These are phyloP conservation scores for Anarrhichthys ocellatus DNA, from an alignment of 2,113 vertebrate species.

Conservation along the genomic window DNA sequence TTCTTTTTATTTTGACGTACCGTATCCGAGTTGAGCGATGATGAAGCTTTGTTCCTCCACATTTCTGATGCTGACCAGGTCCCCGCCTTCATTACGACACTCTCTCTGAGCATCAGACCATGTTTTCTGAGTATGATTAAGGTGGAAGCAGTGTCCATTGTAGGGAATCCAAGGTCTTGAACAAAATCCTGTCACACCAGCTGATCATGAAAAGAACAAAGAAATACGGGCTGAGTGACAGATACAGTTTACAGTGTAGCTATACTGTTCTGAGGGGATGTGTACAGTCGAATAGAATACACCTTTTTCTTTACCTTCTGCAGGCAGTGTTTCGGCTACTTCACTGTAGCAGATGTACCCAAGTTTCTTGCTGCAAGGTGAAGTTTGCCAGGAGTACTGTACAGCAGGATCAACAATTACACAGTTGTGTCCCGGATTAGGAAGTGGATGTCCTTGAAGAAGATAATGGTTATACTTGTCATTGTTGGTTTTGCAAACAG, in stretches of 20 bases:
- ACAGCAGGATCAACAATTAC: constrained; percentile 82
- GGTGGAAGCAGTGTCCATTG: constrained; percentile 86
- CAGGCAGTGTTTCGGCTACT: constrained; percentile 37
- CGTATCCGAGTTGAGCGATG: constrained; percentile 89
- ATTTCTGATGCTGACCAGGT: constrained; percentile 87
- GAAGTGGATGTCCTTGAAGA: constrained; percentile 85
- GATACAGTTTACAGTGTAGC: not conserved
- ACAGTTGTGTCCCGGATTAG: constrained; percentile 85
- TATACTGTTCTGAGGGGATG: not conserved
- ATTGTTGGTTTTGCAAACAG: not conserved
- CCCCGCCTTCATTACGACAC: constrained; percentile 86
- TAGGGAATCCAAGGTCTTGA: constrained; percentile 88
- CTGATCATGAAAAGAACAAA: constrained; percentile 42
- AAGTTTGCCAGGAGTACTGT: constrained; percentile 85
- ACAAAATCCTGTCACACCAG: constrained; percentile 77
- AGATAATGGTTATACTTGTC: not conserved
- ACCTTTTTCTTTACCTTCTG: constrained; percentile 39
- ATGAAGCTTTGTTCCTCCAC: constrained; percentile 90
- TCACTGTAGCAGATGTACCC: constrained; percentile 90
- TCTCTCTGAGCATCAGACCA: constrained; percentile 85
- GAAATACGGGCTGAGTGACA: not conserved
- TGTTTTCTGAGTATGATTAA: constrained; percentile 81
- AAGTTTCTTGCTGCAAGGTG: constrained; percentile 83
- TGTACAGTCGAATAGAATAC: not conserved
- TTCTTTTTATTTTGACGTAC: constrained; percentile 75